These are phyloP conservation scores for Struthio camelus DNA, from an alignment of 2,113 vertebrate species.

Conservation along the genomic window DNA sequence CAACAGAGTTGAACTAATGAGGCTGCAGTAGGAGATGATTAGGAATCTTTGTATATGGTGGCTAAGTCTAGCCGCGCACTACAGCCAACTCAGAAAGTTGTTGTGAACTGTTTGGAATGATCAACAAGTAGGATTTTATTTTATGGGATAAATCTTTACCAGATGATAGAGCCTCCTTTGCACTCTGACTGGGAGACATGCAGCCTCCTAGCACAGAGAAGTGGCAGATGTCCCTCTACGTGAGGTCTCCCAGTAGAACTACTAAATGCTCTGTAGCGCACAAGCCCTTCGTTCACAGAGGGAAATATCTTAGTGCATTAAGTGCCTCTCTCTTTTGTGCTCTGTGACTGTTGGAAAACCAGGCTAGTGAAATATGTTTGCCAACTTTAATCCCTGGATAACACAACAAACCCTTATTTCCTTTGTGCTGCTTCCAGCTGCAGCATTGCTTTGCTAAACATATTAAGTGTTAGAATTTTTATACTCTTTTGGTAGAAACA, in stretches of 20 bases:
- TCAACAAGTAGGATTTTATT: neutral
- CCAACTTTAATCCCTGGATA: neutral
- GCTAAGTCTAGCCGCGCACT: neutral
- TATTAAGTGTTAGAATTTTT: constrained; percentile 42
- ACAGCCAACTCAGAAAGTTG: neutral
- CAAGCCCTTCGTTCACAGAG: neutral
- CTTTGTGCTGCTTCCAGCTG: constrained; percentile 48
- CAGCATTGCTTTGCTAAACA: constrained; percentile 33
- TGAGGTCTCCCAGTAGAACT: neutral
- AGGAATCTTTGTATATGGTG: neutral
- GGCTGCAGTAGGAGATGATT: neutral
- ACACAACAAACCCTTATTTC: neutral
- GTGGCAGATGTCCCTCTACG: neutral
- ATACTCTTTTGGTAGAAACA: constrained; percentile 7
- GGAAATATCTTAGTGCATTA: neutral
- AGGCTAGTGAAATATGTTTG: neutral
- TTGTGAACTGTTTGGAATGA: neutral
- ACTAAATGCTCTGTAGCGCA: neutral
- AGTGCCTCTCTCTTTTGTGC: neutral
- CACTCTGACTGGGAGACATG: fast-evolving
- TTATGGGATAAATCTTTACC: neutral
- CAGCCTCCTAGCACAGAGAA: neutral
- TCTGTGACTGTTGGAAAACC: neutral
- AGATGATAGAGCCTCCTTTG: neutral
- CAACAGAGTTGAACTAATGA: neutral